Conservation (phyloP, 2,888 invertebrate genomes). For the Cetonia aurata region DNA sequence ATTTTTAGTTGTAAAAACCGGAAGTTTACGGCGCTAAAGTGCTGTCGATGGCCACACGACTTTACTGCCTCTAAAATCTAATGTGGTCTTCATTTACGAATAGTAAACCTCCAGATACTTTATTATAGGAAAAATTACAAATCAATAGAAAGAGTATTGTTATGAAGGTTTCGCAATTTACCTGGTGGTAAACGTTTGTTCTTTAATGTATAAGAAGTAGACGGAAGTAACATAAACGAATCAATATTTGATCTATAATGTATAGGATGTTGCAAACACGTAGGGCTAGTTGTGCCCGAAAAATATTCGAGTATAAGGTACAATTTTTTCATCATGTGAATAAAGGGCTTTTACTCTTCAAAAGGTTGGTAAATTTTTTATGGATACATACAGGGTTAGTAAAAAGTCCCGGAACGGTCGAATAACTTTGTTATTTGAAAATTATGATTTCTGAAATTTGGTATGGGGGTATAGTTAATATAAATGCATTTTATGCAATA, state of each 20-base stretch:
- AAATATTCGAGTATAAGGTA: no score
- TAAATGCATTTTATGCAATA: no score
- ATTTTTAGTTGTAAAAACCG: slow-evolving; percentile 21
- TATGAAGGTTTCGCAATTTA: slow-evolving; percentile 28
- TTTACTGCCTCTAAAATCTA: slow-evolving; percentile 34
- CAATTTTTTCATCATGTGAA: background rate
- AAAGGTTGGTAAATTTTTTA: no score
- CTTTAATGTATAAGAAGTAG: slow-evolving; percentile 10
- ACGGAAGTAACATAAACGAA: background rate
- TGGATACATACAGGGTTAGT: no score
- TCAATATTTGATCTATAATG: slow-evolving; percentile 19
- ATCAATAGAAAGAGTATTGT: slow-evolving; percentile 32
- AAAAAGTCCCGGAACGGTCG: no score
- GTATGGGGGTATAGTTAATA: no score
- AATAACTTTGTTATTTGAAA: no score
- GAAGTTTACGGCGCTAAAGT: slow-evolving; percentile 16
- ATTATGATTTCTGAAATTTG: no score
- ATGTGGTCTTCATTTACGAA: slow-evolving; percentile 34
- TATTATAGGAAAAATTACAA: slow-evolving; percentile 28
- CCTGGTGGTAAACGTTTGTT: slow-evolving; percentile 4
- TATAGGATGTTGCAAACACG: background rate
- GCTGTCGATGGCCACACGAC: slow-evolving; percentile 5
- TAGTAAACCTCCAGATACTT: slow-evolving; percentile 28
- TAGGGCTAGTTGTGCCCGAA: no score
- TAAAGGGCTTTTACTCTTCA: background rate